These are phyloP conservation scores for Aethes cnicana DNA, from an alignment of 2,888 invertebrate genomes.

Conservation along the genomic window DNA sequence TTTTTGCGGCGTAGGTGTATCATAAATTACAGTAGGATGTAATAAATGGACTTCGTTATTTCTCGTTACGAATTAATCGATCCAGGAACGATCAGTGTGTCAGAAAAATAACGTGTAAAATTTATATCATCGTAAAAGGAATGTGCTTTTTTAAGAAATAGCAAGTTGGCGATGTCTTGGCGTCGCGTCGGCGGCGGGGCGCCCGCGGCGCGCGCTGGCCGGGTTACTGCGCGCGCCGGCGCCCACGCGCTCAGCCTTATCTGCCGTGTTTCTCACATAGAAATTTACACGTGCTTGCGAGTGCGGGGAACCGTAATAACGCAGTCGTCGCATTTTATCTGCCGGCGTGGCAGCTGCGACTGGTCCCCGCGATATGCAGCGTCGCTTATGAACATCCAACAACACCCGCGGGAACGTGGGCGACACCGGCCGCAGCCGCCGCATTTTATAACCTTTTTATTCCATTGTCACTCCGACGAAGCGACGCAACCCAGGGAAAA, in stretches of 20 bases:
- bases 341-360: constrained; percentile 60
- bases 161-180: constrained; percentile 45
- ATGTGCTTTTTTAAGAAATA: constrained; percentile 48
- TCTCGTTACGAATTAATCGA: constrained; percentile 53
- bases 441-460: constrained; percentile 82
- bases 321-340: constrained; percentile 74
- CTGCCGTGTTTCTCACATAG: constrained; percentile 74
- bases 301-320: constrained; percentile 67
- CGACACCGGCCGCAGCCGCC: constrained; percentile 68
- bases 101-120: constrained; percentile 48
- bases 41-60: constrained; percentile 50
- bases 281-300: constrained; percentile 79
- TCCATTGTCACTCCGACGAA: constrained; percentile 77
- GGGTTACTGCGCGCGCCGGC: constrained; percentile 50
- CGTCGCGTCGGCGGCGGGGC: constrained; percentile 40
- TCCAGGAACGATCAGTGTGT: constrained; percentile 48
- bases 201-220: constrained; percentile 50
- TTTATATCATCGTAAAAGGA: constrained; percentile 42
- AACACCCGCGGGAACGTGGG: constrained; percentile 72
- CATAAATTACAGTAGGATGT: constrained; percentile 49
- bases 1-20: constrained; percentile 48
- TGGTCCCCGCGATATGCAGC: constrained; percentile 55
- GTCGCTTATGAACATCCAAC: constrained; percentile 59
- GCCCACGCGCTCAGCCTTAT: constrained; percentile 71
- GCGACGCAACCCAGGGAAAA: constrained; percentile 71